Base-by-base conservation (phyloP, 1,140 invertebrate genomes). In the Zaprionus camerounensis region DNA sequence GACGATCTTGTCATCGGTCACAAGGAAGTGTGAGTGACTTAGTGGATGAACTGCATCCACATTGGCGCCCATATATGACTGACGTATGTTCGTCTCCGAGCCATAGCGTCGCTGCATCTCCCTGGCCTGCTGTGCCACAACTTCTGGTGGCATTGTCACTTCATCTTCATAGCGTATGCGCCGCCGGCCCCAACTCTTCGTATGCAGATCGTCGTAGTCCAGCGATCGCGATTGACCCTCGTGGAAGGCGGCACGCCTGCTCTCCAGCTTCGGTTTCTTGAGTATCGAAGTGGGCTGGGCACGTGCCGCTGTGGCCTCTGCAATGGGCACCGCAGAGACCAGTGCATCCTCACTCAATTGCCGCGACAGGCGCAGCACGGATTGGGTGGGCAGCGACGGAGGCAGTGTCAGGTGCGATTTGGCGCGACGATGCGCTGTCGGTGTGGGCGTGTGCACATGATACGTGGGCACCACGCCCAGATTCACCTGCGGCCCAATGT, bases 1-100 rank as follows among this genome's bases (percentile, higher is more conserved):
- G 20, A 93, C 92, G 13, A 93, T 92, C 66, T 92, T 91, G 72
- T 93, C 91, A 44, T 93, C 93, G 17, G 93, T 93, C 17, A 93
- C 92, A 38, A 93, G 91, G 55, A 93, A 93, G 73, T 93, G 92
- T n/a, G 92, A 92, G 49, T 92, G 91, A 31, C 91, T 92, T 17
- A 92, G 38, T 11, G 91, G 91, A 91, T 92, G 74, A 9, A 49
- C 61, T 7, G 77, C 84, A 59, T 92, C 82, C 46, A 92, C 86
- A 67, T 77, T 88, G 58, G 91, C 91, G 31, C 91, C 91, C 90
- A 92, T 91, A 34, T 92, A 91, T n/a, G 91, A 92, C 51, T 92
- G 91, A 0, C 91, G 87, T 31, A 92, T 92, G 58, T 92, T 92
- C 3, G 91, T 92, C 51, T 92, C 91, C 3, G 91, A 92, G 15